Conservation (phyloP, 2,888 invertebrate species). For the Conistra vaccinii region DNA sequence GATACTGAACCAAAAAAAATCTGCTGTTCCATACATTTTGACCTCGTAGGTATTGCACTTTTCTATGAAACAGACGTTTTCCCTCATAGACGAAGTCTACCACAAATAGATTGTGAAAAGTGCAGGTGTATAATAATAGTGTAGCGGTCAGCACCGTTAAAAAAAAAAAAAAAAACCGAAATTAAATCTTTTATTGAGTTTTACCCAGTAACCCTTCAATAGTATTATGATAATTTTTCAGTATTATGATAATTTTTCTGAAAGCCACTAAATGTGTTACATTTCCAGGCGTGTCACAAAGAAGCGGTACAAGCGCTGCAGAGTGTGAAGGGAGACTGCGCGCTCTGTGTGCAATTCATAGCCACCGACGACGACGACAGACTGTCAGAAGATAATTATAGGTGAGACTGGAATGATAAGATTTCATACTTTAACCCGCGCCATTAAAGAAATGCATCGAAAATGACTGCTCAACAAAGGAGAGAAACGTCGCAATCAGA, state of each 20-base stretch:
- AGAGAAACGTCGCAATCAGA: neutral
- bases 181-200: too few species aligned
- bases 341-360: conserved; percentile 94
- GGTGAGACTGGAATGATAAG: conserved; percentile 68
- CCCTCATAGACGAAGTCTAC: too few species aligned
- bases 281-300: conserved; percentile 92
- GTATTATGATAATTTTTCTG: neutral
- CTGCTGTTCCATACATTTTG: too few species aligned
- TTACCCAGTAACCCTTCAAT: too few species aligned
- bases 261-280: neutral
- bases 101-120: too few species aligned
- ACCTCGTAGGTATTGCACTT: too few species aligned
- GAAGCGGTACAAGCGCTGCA: conserved; percentile 95
- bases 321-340: conserved; percentile 94
- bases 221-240: too few species aligned
- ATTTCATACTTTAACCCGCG: neutral
- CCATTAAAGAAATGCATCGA: neutral
- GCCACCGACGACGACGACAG: conserved; percentile 93
- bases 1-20: too few species aligned
- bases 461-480: neutral
- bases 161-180: too few species aligned
- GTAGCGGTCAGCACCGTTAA: too few species aligned
- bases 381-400: conserved; percentile 91
- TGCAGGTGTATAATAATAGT: too few species aligned
- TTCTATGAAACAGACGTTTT: too few species aligned